A percentile compares a stretch with the other conserved stretches of the same genome.
Evolutionary conservation across 37 sponge, comb jelly and placozoan species (phyloP).

Genomic region (Dysidea cf. avara): DNA sequence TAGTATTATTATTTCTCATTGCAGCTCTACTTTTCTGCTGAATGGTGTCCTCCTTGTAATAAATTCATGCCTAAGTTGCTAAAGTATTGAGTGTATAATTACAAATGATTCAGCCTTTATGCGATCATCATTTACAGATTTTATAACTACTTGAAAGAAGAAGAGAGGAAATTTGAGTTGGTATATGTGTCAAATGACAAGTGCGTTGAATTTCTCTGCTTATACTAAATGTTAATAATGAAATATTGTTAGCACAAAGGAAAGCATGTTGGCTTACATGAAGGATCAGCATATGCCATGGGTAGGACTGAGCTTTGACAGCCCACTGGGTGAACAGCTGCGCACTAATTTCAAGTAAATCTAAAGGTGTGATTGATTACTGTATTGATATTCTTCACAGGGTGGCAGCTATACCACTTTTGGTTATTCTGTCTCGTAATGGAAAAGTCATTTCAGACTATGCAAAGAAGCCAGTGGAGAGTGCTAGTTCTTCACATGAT

Average conservation of each 20-base stretch:
- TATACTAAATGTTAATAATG: background rate
- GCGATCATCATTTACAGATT: slow-evolving; percentile 55
- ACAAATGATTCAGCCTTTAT: background rate
- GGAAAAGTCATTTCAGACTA: slow-evolving; percentile 38
- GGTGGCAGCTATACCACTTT: slow-evolving; percentile 26
- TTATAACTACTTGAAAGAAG: slow-evolving; percentile 65
- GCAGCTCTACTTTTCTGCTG: slow-evolving; percentile 82
- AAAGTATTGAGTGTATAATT: slow-evolving; percentile 29
- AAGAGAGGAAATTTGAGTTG: slow-evolving; percentile 49
- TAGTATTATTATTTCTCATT: background rate
- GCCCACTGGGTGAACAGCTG: slow-evolving; percentile 41
- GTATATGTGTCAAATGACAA: slow-evolving; percentile 80
- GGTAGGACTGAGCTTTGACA: slow-evolving; percentile 33
- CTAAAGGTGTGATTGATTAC: background rate
- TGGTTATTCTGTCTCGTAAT: background rate
- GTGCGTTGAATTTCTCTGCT: slow-evolving; percentile 28
- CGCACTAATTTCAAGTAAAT: slow-evolving; percentile 49
- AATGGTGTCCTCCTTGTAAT: slow-evolving; percentile 82
- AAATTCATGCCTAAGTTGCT: slow-evolving; percentile 74
- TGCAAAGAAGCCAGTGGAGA: slow-evolving; percentile 65
- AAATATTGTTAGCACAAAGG: slow-evolving; percentile 31
- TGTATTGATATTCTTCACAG: background rate
- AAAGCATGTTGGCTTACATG: slow-evolving; percentile 69
- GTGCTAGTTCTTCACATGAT: slow-evolving; percentile 14
- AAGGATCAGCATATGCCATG: slow-evolving; percentile 67